Base-by-base conservation (phyloP, 2,797 vertebrate species). In the Meriones psammophilus region DNA sequence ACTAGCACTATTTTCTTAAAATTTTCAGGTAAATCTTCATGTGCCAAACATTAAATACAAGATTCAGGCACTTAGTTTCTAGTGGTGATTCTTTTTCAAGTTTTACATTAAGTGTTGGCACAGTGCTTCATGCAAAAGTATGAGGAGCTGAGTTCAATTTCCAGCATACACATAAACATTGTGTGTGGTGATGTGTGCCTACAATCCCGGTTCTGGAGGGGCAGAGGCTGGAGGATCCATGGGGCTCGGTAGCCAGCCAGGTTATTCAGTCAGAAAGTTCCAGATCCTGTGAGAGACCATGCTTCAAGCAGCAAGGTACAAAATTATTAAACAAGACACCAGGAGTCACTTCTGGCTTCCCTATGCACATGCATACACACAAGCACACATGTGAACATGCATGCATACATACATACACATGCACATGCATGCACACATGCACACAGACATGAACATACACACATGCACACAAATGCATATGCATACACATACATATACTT, bases 51-150 rank as follows among this genome's bases (percentile, higher is more conserved):
- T 89, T 15, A 26, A 50, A 85, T 39, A 39, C 26, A 73, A 58
- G 50, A 73, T 4, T 4, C 46, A 54, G 39, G 62, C 18, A 66
- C 39, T 66, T 69, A 17, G 64, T 89, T 81, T 46, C 68, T 74
- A 92, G 94, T 69, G 69, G n/a, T 94, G 26, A 24, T 56, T 81
- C 86, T 73, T 22, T 56, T 62, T 60, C 46, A 17, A 36, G 46
- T 94, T 92, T 94, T 77, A 20, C 33, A 39, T 74, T 54, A 78
- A 77, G 22, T 39, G 78, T 87, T 56, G 33, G n/a, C 56, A 62
- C 0, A 13, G 36, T 22, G 17, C 36, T 42, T 62, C 26, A 20
- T 24, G 17, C 12, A 42, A 42, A 42, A 76, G 69, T 33, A 13
- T 42, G 6, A 73, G 54, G n/a, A 39, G 54, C 15, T 58, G 17